Conservation (phyloP, 2,888 invertebrate species). For the Cryptus armator region DNA sequence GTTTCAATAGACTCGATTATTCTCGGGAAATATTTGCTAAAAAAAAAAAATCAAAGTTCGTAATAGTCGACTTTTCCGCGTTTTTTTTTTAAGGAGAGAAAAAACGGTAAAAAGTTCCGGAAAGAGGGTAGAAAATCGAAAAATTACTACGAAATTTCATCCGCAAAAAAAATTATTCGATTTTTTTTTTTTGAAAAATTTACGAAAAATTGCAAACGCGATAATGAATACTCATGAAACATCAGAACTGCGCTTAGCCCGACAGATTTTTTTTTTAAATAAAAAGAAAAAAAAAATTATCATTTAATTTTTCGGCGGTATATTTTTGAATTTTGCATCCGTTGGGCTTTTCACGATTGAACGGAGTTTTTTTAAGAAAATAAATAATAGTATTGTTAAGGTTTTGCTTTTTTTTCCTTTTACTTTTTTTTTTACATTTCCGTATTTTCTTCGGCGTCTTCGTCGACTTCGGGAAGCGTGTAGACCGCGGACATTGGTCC, state of each 20-base stretch:
- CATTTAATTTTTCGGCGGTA: no score
- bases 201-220: neutral
- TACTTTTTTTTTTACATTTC: constrained; percentile 79
- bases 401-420: no score
- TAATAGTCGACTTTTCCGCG: neutral
- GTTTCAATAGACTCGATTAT: constrained; percentile 25
- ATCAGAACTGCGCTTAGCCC: no score
- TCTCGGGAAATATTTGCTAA: constrained; percentile 27
- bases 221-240: no score
- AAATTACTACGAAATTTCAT: neutral
- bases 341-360: no score
- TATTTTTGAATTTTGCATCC: no score
- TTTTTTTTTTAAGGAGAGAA: neutral
- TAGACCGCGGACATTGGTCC: constrained; percentile 81
- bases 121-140: neutral
- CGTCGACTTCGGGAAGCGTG: constrained; percentile 83
- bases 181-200: neutral
- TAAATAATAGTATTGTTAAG: no score
- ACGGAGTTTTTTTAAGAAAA: no score
- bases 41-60: neutral
- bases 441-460: constrained; percentile 83
- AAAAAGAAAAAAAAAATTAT: no score
- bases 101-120: neutral
- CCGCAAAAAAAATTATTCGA: no score
- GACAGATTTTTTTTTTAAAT: neutral